These are phyloP conservation scores for Procavia capensis DNA, from an alignment of 2,113 vertebrate genomes.

Conservation along the genomic window DNA sequence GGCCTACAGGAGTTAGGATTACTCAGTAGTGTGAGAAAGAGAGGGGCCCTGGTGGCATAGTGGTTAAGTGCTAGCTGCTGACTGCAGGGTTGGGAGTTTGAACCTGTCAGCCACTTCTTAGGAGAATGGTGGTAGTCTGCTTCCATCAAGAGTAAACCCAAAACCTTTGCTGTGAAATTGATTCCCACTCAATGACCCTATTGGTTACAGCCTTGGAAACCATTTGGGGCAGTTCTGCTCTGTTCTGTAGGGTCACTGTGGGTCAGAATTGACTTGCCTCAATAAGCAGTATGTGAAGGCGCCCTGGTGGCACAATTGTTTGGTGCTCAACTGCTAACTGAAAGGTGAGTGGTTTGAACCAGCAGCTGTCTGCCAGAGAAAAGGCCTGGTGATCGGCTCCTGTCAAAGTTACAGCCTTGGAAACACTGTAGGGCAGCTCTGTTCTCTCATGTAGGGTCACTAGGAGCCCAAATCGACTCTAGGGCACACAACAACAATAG, in stretches of 20 bases:
- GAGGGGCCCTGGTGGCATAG: neutral
- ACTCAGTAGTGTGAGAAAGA: neutral
- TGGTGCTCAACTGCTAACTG: neutral
- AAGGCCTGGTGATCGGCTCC: neutral
- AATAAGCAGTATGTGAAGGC: neutral
- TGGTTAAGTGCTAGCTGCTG: neutral
- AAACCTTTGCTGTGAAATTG: neutral
- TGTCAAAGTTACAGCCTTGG: neutral
- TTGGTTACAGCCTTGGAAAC: neutral
- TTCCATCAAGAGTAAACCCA: neutral
- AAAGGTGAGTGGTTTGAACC: neutral
- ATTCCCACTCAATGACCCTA: neutral
- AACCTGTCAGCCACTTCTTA: neutral
- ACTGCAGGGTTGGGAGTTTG: neutral
- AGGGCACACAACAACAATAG: neutral
- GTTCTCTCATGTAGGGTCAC: neutral
- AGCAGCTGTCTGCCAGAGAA: neutral
- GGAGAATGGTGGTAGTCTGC: neutral
- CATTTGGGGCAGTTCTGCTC: neutral
- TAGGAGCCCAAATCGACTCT: neutral
- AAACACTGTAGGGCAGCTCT: too few species aligned
- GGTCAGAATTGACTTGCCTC: neutral
- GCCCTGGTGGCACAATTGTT: neutral
- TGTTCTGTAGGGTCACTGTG: neutral
- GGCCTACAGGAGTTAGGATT: neutral